Base-by-base conservation (phyloP, 2,888 invertebrate species). In the Piscicola geometra region DNA sequence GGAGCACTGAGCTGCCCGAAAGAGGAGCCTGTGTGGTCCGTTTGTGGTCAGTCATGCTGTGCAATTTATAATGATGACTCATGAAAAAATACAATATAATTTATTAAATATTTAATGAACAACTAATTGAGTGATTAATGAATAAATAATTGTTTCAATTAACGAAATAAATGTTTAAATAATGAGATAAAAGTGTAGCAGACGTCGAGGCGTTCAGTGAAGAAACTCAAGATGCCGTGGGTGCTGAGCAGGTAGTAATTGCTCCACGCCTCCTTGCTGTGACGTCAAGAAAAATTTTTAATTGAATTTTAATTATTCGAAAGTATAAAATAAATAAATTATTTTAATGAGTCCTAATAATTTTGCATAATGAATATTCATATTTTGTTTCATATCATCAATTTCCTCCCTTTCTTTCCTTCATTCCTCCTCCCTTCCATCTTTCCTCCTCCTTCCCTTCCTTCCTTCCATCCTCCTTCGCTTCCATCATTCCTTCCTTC, bases 161-260 rank as follows among this genome's bases (percentile, higher is more conserved):
- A 64, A 15, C 15, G 9, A 64, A n/a, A 15, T 64, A 64, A 64
- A 64, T 15, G 9, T 15, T 15, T 15, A 64, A 25, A 64, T 15
- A n/a, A n/a, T n/a, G n/a, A n/a, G n/a, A n/a, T n/a, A n/a, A n/a
- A n/a, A n/a, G n/a, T n/a, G n/a, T n/a, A n/a, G n/a, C n/a, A n/a
- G 21, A 69, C 69, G 2, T 69, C 69, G n/a, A 33, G 25, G 5
- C 33, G 25, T 47, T 69, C 28, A n/a, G 33, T 33, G n/a, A 69
- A 69, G 35, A 69, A 69, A 41, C 69, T 69, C n/a, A 69, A 12
- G n/a, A 69, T 69, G 21, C 69, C 69, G 25, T 56, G 60, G 25
- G 60, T 56, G 25, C n/a, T 25, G n/a, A 56, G n/a, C 3, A 56
- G 25, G 25, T 25, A 56, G 25, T 15, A 56, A 21, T 25, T 56